Conservation (phyloP, 2,888 invertebrate species). For the Oxyscelio sp. region DNA sequence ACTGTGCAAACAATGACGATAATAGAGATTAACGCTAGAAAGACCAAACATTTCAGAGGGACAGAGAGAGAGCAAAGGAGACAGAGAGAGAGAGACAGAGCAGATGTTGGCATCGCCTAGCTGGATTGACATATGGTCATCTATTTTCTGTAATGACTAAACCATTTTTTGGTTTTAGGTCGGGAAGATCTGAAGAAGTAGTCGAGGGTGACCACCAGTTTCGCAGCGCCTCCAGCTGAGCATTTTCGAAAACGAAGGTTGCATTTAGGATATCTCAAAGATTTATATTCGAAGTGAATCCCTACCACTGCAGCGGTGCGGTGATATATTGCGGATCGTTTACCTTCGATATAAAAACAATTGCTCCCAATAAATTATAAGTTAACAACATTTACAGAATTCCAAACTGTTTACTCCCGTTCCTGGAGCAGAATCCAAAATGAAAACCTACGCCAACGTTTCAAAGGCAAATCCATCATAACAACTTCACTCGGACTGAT, state of each 20-base stretch:
- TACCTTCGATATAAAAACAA: background rate
- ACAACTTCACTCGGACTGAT: conserved; percentile 45
- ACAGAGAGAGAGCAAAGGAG: too few species aligned
- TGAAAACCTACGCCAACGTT: too few species aligned
- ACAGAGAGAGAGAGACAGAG: too few species aligned
- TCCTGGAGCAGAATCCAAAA: too few species aligned
- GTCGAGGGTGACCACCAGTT: conserved; percentile 35
- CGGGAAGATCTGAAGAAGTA: too few species aligned
- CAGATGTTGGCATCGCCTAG: too few species aligned
- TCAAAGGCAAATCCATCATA: conserved; percentile 44
- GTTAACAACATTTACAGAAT: background rate
- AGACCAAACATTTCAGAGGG: too few species aligned
- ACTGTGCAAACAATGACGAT: too few species aligned
- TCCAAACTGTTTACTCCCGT: background rate
- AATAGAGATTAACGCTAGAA: too few species aligned
- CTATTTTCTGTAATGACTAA: too few species aligned
- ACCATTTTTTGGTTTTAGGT: too few species aligned
- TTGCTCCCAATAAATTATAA: background rate
- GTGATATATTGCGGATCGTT: conserved; percentile 2
- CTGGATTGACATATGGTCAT: too few species aligned
- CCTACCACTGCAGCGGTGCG: conserved; percentile 2
- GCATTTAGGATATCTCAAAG: conserved; percentile 1
- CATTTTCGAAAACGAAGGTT: conserved; percentile 37
- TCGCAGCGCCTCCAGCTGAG: conserved; percentile 51
- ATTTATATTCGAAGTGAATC: conserved; percentile 40